A percentile compares a stretch with the other conserved stretches of the same genome.
Conservation (phyloP, 2,113 vertebrate genomes). For the Leptosomus discolor region DNA sequence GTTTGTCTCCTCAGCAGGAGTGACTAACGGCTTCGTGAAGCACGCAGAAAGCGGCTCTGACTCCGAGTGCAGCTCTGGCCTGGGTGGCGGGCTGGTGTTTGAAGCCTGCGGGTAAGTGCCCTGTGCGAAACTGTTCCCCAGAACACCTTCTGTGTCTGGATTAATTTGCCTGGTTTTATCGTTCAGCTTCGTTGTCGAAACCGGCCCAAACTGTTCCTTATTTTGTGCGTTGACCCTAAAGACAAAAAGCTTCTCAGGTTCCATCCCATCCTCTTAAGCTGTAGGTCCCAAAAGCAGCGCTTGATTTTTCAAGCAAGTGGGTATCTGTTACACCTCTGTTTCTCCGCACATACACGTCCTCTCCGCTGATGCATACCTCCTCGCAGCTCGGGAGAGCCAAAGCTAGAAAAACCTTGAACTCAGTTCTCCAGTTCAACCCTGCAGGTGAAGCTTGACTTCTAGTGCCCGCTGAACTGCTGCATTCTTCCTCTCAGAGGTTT, state of each 20-base stretch:
- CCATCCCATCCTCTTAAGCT: background rate
- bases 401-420: background rate
- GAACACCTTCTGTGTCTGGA: background rate
- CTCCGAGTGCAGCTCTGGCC: conserved; percentile 81
- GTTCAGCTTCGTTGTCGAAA: background rate
- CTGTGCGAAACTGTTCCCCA: background rate
- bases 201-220: background rate
- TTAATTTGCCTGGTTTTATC: background rate
- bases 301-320: background rate
- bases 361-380: background rate
- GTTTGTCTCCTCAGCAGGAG: conserved; percentile 71
- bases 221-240: background rate
- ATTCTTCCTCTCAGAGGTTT: background rate
- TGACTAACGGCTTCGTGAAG: conserved; percentile 87
- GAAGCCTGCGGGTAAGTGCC: conserved; percentile 83
- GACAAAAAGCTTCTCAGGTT: background rate
- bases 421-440: background rate
- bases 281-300: background rate
- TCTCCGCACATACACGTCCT: background rate
- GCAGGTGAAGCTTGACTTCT: background rate
- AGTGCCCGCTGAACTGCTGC: background rate
- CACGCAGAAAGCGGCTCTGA: conserved; percentile 82
- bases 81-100: conserved; percentile 65
- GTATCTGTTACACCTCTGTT: background rate
- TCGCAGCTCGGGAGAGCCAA: background rate